Conservation (phyloP, 1,140 invertebrate genomes). For the Chymomyza costata region DNA sequence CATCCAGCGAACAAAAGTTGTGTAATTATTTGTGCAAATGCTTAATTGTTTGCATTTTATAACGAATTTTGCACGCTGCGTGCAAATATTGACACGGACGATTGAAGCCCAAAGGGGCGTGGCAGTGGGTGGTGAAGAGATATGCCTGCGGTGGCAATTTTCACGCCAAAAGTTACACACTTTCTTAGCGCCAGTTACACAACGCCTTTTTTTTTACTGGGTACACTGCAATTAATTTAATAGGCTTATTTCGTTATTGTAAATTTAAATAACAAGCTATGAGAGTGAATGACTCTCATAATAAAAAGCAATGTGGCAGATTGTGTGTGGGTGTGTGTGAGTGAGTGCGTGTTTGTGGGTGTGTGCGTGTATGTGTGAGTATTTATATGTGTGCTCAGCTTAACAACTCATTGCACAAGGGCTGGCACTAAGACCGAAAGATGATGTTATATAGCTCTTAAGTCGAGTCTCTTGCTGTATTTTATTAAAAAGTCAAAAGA, state of each 20-base stretch:
- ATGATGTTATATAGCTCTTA: no score
- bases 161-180: constrained; percentile 31
- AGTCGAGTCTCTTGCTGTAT: constrained; percentile 63
- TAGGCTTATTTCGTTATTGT: constrained; percentile 55
- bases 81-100: constrained; percentile 57
- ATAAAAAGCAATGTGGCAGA: constrained; percentile 19
- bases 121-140: constrained; percentile 5
- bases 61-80: constrained; percentile 43
- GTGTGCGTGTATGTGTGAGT: background rate
- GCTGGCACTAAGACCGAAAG: no score
- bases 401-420: no score
- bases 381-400: no score
- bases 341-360: no score
- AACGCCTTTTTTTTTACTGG: constrained; percentile 34
- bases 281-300: constrained; percentile 18
- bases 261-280: constrained; percentile 58
- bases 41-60: constrained; percentile 69
- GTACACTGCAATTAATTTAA: constrained; percentile 69
- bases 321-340: constrained; percentile 9
- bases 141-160: constrained; percentile 44
- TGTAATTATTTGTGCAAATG: constrained; percentile 69
- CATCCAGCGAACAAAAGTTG: constrained; percentile 28
- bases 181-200: background rate
- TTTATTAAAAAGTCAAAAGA: constrained; percentile 70
- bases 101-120: constrained; percentile 15